Base-by-base conservation (phyloP, 2,797 vertebrate genomes). In the Chanos chanos region DNA sequence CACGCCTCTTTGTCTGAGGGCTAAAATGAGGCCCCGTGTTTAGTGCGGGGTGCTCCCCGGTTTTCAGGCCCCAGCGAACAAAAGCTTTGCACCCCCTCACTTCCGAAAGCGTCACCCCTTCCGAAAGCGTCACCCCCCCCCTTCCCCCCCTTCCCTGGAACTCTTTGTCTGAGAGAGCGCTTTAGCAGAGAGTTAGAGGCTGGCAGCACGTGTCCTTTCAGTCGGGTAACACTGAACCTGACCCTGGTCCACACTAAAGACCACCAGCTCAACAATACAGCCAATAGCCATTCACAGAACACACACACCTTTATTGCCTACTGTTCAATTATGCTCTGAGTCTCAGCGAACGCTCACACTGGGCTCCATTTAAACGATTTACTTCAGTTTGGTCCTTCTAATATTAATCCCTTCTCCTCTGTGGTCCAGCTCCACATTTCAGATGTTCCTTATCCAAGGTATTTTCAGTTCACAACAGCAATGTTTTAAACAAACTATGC, bases 191-290 rank as follows among this genome's bases (percentile, higher is more conserved):
- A 31, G 53, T 34, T 7, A 53, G 51, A n/a, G 4, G 31, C 13
- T 21, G 28, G 44, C 31, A n/a, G 28, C 45, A 65, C 27, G 45
- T 36, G 27, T 44, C 61, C 59, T 59, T 64, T 54, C 31, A 55
- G n/a, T n/a, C n/a, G n/a, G n/a, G n/a, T n/a, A n/a, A n/a, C n/a
- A n/a, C n/a, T 27, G 48, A 24, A 49, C 34, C 19, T 25, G 28
- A 24, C 39, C 50, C 61, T 64, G 55, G 72, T 65, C 61, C n/a
- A n/a, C n/a, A n/a, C n/a, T n/a, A n/a, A 15, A 68, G 65, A 72
- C 55, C 55, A 51, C 37, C 24, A 2, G 24, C 16, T 59, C 37
- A 9, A 48, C 49, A 44, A 59, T 28, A 15, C 5, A 49, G 36
- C 49, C 43, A 59, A 31, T 18, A 9, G 48, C 37, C 56, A 47